Base-by-base conservation (phyloP, 2,113 vertebrate genomes). In the Fulica atra region DNA sequence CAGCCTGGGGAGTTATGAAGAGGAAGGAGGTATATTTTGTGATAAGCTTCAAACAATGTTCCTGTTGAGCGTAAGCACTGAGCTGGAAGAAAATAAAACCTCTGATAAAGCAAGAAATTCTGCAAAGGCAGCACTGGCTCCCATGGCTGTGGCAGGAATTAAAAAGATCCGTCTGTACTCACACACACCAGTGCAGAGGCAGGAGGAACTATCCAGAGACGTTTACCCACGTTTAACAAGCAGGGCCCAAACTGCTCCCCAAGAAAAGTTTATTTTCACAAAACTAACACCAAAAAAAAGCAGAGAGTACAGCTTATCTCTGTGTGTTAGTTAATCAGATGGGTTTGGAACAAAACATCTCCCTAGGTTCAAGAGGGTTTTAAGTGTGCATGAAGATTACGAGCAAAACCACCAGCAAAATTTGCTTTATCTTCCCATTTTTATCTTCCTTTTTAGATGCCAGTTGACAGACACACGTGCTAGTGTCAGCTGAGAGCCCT, bases 91-190 rank as follows among this genome's bases (percentile, higher is more conserved):
- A 88, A 92, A 92, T 60, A 94, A 93, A 92, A 44, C 74, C 93
- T 81, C 69, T 42, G 86, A 93, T 89, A 96, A 77, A 95, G 84
- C 83, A 90, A 89, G 88, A 89, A 97, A 97, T 97, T 96, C 73
- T 96, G 91, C 93, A 69, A 89, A 95, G 66, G 13, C 76, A 70
- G 93, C 93, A 88, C 21, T 50, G 53, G 48, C 38, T 93, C 93
- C 81, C 70, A 18, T 40, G 69, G 96, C 72, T 90, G 92, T 73
- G 81, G 54, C 57, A 61, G 80, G 87, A 96, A 91, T 57, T 29
- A 81, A 23, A 60, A 16, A 23, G 42, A 23, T 12, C 48, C 69
- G 86, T 6, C 7, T 28, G 81, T 60, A 72, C 53, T 65, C 14
- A 23, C 25, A 36, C 48, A 48, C n/a, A 16, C 65, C 64, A 48